These are phyloP conservation scores for Drosophila lutescens DNA, from an alignment of 2,888 invertebrate species.

Conservation along the genomic window DNA sequence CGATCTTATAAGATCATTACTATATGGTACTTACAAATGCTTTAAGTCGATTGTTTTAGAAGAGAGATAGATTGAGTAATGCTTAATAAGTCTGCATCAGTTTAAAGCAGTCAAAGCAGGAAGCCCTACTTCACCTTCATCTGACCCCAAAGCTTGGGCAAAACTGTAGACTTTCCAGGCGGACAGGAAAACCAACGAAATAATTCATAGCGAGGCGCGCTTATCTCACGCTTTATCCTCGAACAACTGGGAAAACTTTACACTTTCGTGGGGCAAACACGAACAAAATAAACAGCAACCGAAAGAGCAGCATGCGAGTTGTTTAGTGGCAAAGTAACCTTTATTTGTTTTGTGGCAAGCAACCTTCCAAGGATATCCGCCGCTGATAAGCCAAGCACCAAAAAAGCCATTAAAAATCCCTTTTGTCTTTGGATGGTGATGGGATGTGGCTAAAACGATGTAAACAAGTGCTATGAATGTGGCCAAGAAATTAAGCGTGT, in stretches of 20 bases:
- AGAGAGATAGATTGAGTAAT: background rate
- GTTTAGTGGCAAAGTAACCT: constrained; percentile 64
- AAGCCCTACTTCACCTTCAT: constrained; percentile 15
- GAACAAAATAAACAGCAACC: constrained; percentile 53
- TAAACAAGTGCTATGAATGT: constrained; percentile 74
- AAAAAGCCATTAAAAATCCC: constrained; percentile 71
- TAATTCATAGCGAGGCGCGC: constrained; percentile 59
- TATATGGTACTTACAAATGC: too few species aligned
- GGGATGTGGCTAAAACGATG: constrained; percentile 55
- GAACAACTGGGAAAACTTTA: constrained; percentile 66
- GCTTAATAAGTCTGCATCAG: constrained; percentile 1
- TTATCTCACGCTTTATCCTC: constrained; percentile 56
- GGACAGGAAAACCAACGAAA: constrained; percentile 54
- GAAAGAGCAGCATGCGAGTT: constrained; percentile 32
- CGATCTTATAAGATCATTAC: too few species aligned
- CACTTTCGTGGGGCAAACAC: constrained; percentile 45
- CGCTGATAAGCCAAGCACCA: constrained; percentile 64
- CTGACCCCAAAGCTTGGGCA: constrained; percentile 4
- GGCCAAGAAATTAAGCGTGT: constrained; percentile 80
- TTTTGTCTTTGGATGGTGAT: constrained; percentile 55
- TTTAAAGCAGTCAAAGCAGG: constrained; percentile 10
- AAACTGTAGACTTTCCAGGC: constrained; percentile 1
- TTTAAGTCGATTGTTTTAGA: background rate
- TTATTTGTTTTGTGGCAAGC: constrained; percentile 72
- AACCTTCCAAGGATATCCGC: constrained; percentile 69